Conservation (phyloP, 1,140 invertebrate genomes). For the Drosophila ficusphila region DNA sequence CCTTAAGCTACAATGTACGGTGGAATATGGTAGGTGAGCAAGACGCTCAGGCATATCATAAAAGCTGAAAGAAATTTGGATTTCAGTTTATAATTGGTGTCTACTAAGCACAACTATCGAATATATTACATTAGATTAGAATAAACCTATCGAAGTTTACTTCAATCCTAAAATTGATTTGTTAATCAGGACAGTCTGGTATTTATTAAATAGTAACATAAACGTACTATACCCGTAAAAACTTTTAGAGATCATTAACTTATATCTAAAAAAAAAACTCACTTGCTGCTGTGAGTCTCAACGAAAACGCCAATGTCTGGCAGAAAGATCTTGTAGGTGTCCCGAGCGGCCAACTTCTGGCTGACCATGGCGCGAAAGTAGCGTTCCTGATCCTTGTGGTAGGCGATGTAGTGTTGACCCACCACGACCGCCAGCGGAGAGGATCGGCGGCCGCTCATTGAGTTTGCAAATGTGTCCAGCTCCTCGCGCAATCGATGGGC, state of each 20-base stretch:
- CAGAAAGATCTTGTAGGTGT: slow-evolving; percentile 47
- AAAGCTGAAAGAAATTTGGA: slow-evolving; percentile 39
- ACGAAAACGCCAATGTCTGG: slow-evolving; percentile 42
- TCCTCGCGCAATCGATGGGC: slow-evolving; percentile 15
- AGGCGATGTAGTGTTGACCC: slow-evolving; percentile 41
- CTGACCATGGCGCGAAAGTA: slow-evolving; percentile 46
- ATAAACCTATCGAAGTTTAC: too few relatives aligned
- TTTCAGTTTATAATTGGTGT: too few relatives aligned
- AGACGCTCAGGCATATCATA: slow-evolving; percentile 32
- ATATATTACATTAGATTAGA: too few relatives aligned
- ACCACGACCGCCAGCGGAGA: slow-evolving; percentile 22
- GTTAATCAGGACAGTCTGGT: too few relatives aligned
- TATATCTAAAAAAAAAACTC: slow-evolving; percentile 12
- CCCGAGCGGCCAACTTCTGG: slow-evolving; percentile 17
- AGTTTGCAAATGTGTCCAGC: slow-evolving; percentile 1
- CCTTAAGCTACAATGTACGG: slow-evolving; percentile 57
- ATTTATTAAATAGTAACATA: too few relatives aligned
- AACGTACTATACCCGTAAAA: too few relatives aligned
- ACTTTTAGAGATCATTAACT: too few relatives aligned
- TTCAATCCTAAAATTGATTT: too few relatives aligned
- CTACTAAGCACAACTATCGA: too few relatives aligned
- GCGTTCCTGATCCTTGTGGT: slow-evolving; percentile 3
- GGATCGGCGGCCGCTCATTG: background rate
- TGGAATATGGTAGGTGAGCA: slow-evolving; percentile 42
- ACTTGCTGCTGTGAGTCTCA: slow-evolving; percentile 24